Base-by-base conservation (phyloP, 2,113 vertebrate genomes). In the Enhydra lutris region DNA sequence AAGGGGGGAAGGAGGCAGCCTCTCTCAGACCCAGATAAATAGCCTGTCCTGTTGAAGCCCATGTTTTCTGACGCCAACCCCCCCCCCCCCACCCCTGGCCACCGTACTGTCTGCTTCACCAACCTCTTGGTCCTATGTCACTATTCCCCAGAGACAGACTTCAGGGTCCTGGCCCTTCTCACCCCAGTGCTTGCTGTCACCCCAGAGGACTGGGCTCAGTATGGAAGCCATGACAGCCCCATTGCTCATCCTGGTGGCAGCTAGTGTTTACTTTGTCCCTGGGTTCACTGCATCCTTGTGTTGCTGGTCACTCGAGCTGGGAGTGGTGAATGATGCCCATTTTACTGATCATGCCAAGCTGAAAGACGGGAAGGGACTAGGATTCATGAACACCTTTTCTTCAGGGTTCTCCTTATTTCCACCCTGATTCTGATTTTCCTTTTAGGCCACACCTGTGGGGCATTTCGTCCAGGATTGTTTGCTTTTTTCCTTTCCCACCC, bases 31-130 rank as follows among this genome's bases (percentile, higher is more conserved):
- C 21, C 57, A 18, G 1, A 12, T 29, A 39, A 74, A 84, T 24
- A 31, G 3, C 59, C 76, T 50, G 61, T 36, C 61, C 55, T 7
- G 9, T 26, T 29, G 74, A 34, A 65, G 15, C 94, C 74, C 23
- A 3, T 15, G 21, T 80, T 50, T 59, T 63, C 8, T 21, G 59
- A 12, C 20, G 12, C 42, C 12, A 47, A 13, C 2, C 24, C 3
- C 15, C 39, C 18, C 2, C 24, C 3, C 15, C 39, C 7, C 14
- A 15, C 14, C 29, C 61, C 26, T 42, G 0, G 1, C 52, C 52
- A 55, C 29, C 5, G 34, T 31, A 1, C 45, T 80, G 7, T 71
- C 45, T 50, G 76, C 15, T 17, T 36, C 23, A 17, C 67, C 34
- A 4, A 3, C 29, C 6, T 18, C 45, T 21, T 52, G n/a, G 36